phyloP scores from a whole-genome alignment of 2,797 vertebrate species.

The Bradypodion ventrale region DNA sequence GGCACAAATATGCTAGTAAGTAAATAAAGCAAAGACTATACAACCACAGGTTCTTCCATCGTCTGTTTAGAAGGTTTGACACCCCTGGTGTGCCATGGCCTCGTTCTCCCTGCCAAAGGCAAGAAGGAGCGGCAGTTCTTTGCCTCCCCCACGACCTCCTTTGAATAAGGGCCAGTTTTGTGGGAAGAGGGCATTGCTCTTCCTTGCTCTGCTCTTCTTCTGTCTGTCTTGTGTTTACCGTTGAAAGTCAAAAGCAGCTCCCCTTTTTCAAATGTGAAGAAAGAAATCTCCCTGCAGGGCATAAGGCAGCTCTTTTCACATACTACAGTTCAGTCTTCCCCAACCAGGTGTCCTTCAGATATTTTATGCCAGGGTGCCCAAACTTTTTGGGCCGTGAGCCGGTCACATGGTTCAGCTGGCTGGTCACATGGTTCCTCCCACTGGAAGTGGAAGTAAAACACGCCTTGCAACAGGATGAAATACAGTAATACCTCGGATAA shows the following conservation, averaged over 20 bases:
- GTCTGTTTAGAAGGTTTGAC: neutral
- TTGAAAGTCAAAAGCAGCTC: neutral
- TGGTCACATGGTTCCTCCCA: no score
- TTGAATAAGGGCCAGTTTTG: neutral
- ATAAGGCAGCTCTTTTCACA: neutral
- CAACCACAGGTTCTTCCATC: neutral
- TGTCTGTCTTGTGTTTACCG: neutral
- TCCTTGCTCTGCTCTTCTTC: neutral
- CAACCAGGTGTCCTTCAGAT: neutral
- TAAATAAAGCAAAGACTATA: neutral
- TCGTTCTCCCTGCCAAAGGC: neutral
- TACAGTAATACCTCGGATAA: no score
- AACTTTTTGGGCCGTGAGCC: no score
- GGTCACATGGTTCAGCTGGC: no score
- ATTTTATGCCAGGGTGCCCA: neutral
- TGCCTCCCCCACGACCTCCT: no score
- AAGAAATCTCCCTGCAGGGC: neutral
- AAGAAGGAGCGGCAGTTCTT: neutral
- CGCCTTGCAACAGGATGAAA: no score
- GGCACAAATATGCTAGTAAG: no score
- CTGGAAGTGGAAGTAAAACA: no score
- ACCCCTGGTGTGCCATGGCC: neutral
- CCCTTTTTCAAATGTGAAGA: neutral
- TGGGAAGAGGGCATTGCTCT: neutral
- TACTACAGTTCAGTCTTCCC: neutral